Evolutionary conservation across 2,113 vertebrate genomes (phyloP).

Genomic region (Phylloscopus trochiloides): DNA sequence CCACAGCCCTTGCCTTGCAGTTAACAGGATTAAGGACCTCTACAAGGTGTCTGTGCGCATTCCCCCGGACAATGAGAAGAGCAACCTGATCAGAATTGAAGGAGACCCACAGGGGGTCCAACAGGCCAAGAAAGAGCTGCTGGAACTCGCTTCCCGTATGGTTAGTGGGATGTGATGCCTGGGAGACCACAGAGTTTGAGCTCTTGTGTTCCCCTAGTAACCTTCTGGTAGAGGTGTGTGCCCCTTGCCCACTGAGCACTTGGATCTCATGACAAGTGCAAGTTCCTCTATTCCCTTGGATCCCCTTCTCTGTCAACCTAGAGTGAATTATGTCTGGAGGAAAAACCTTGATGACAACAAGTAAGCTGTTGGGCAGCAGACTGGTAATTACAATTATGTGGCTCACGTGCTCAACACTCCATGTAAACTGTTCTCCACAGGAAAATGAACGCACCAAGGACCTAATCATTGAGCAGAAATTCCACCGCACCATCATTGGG

Average conservation of each 20-base stretch:
- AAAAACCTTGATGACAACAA: background rate
- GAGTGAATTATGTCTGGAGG: background rate
- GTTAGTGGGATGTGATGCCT: slow-evolving; percentile 63
- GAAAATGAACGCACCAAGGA: slow-evolving; percentile 99
- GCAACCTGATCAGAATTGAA: slow-evolving; percentile 95
- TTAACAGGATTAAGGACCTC: slow-evolving; percentile 98
- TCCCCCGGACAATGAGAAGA: slow-evolving; percentile 96
- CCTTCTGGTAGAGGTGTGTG: background rate
- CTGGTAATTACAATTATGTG: background rate
- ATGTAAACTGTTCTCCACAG: slow-evolving; percentile 42
- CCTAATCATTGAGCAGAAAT: slow-evolving; percentile 96
- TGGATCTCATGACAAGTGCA: background rate
- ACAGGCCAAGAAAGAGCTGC: slow-evolving; percentile 96
- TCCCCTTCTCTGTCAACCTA: background rate
- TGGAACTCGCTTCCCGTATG: slow-evolving; percentile 98
- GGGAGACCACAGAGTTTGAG: background rate
- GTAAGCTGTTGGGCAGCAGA: background rate
- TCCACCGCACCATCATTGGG: slow-evolving; percentile 97
- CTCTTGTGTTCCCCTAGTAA: background rate
- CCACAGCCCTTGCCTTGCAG: slow-evolving; percentile 62
- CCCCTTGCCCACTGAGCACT: background rate
- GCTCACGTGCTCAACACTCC: background rate
- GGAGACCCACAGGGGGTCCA: slow-evolving; percentile 97
- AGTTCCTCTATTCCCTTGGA: background rate
- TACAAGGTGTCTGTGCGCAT: slow-evolving; percentile 98